phyloP scores from a whole-genome alignment of 2,113 vertebrate genomes.

The Aix galericulata region DNA sequence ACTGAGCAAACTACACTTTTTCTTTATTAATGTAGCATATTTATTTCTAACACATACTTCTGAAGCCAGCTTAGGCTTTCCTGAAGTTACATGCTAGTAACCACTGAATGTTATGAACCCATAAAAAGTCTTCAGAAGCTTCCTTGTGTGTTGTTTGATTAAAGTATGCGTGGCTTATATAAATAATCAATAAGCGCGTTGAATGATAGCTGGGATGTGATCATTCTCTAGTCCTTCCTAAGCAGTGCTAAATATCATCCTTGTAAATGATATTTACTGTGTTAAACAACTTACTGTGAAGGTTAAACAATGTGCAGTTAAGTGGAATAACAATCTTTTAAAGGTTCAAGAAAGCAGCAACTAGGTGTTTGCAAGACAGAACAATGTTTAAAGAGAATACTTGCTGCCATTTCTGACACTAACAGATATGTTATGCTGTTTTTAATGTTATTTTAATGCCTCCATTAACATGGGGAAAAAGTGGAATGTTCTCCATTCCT shows the following conservation, averaged over 20 bases:
- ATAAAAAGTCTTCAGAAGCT: fast-evolving
- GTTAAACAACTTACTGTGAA: neutral
- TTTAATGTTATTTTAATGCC: no score
- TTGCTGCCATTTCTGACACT: neutral
- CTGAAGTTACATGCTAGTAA: neutral
- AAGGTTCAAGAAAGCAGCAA: neutral
- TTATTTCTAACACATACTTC: neutral
- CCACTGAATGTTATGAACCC: neutral
- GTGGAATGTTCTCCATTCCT: neutral
- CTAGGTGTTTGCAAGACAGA: neutral
- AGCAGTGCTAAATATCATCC: neutral
- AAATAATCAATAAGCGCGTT: neutral
- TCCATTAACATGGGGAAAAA: neutral
- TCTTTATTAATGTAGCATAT: neutral
- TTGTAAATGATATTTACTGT: neutral
- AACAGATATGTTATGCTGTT: neutral
- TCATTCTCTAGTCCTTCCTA: neutral
- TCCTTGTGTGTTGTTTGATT: fast-evolving
- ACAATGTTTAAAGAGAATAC: neutral
- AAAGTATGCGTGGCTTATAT: neutral
- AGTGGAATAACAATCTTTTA: neutral
- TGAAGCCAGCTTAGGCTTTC: neutral
- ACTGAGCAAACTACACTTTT: neutral
- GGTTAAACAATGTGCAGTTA: neutral
- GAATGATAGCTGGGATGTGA: neutral